Evolutionary conservation across 2,888 invertebrate species (phyloP).

Genomic region (Laothoe populi): DNA sequence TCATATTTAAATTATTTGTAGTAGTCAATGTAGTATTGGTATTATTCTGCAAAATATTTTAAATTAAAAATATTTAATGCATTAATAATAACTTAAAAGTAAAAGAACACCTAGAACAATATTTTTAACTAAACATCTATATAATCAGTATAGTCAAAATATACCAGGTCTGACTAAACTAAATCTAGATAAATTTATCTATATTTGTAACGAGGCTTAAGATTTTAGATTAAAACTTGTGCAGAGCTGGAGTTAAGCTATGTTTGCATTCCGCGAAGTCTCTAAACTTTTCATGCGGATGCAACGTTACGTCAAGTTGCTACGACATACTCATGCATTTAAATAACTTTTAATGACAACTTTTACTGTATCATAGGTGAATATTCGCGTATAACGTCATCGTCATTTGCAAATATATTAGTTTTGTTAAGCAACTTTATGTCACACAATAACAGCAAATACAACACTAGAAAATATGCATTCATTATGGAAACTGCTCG

Average conservation of each 20-base stretch:
- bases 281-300: constrained; percentile 23
- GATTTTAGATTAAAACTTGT: neutral
- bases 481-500: constrained; percentile 8
- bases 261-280: constrained; percentile 13
- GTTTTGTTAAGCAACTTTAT: neutral
- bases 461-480: constrained; percentile 37
- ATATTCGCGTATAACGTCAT: neutral
- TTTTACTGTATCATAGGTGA: constrained; percentile 14
- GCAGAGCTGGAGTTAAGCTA: constrained; percentile 27
- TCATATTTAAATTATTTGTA: too few relatives aligned
- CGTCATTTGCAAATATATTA: constrained; percentile 4
- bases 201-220: neutral
- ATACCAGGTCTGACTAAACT: too few relatives aligned
- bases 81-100: too few relatives aligned
- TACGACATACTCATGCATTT: constrained; percentile 23
- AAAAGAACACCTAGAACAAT: too few relatives aligned
- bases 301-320: constrained; percentile 6
- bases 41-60: too few relatives aligned
- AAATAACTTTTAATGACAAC: constrained; percentile 23
- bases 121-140: neutral
- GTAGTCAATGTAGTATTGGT: too few relatives aligned
- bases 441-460: constrained; percentile 21
- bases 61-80: too few relatives aligned
- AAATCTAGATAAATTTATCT: neutral
- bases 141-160: too few relatives aligned